Percentiles rank a stretch among this genome's conserved stretches.
phyloP scores from a whole-genome alignment of 1,140 invertebrate genomes.

The Drosophila melanogaster region DNA sequence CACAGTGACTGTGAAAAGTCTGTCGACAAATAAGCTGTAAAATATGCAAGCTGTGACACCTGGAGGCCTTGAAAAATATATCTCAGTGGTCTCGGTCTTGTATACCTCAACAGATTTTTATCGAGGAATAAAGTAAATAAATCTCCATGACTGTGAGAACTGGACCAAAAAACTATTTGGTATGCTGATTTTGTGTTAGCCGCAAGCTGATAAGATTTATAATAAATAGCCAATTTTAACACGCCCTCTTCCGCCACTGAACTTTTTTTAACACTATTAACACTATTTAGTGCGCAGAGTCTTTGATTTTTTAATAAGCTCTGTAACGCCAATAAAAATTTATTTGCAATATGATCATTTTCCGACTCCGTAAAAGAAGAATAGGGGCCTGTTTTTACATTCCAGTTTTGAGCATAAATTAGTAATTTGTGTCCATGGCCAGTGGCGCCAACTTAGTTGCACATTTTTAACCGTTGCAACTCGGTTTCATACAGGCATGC shows the following conservation, averaged over 20 bases:
- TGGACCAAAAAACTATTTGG: constrained; percentile 16
- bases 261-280: not conserved
- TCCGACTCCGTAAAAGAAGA: not conserved
- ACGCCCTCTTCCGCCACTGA: not conserved
- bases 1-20: constrained; percentile 35
- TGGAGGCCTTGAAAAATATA: constrained; percentile 30
- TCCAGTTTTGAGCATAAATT: constrained; percentile 40
- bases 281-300: no score
- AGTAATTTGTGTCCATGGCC: constrained; percentile 25
- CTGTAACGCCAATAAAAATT: not conserved
- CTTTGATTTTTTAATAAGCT: no score
- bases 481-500: constrained; percentile 40
- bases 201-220: constrained; percentile 16
- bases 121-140: constrained; percentile 1
- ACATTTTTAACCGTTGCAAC: constrained; percentile 46
- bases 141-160: constrained; percentile 21
- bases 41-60: constrained; percentile 26
- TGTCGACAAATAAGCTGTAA: constrained; percentile 11
- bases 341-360: constrained; percentile 4
- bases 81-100: constrained; percentile 18
- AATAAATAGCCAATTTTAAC: not conserved
- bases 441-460: constrained; percentile 31
- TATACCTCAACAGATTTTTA: constrained; percentile 25
- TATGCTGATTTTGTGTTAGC: constrained; percentile 15
- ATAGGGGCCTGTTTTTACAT: not conserved